Conservation (phyloP, 1,140 invertebrate genomes). For the Mamestra configurata region DNA sequence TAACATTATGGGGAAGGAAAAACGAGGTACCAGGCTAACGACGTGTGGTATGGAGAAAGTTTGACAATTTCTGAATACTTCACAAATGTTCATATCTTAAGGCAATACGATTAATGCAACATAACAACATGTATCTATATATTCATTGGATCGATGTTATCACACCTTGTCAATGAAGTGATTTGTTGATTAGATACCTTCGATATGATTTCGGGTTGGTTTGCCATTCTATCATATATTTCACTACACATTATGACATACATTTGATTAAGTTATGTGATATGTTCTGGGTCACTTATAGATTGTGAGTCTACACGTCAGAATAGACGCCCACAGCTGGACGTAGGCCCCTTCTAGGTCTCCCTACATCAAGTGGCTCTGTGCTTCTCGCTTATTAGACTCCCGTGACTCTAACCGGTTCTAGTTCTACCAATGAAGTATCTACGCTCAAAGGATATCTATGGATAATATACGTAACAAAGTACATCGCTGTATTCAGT, state of each 20-base stretch:
- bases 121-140: neutral
- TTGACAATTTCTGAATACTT: neutral
- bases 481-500: too few relatives aligned
- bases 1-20: neutral
- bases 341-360: too few relatives aligned
- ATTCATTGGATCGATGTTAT: slow-evolving; percentile 17
- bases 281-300: neutral
- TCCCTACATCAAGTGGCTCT: too few relatives aligned
- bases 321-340: too few relatives aligned
- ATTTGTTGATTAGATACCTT: slow-evolving; percentile 28
- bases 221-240: neutral
- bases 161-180: slow-evolving; percentile 27
- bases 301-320: neutral
- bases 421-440: too few relatives aligned
- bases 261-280: too few relatives aligned
- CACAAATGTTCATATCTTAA: neutral
- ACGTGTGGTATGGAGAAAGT: slow-evolving; percentile 1
- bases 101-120: neutral
- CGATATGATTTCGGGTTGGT: slow-evolving; percentile 33
- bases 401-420: too few relatives aligned
- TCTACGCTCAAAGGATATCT: too few relatives aligned
- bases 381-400: too few relatives aligned
- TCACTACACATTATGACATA: slow-evolving; percentile 8
- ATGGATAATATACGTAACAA: too few relatives aligned
- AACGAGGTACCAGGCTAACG: neutral